Conservation (phyloP, 2,888 invertebrate genomes). For the Quadriops clusia region DNA sequence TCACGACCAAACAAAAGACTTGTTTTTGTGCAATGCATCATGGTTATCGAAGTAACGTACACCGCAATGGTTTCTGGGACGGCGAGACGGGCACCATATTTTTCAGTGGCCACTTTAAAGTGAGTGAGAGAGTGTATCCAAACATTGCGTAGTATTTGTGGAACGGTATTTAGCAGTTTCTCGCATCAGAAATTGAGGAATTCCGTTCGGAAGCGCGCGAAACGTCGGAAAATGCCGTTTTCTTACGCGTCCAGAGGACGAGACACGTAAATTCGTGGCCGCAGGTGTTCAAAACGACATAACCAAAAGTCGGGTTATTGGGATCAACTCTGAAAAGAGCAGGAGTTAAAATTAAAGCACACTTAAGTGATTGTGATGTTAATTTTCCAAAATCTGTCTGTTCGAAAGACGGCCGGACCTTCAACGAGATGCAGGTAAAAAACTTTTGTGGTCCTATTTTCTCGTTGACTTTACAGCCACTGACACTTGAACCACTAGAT, state of each 20-base stretch:
- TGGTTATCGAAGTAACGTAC: slow-evolving; percentile 20
- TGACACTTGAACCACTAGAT: slow-evolving; percentile 19
- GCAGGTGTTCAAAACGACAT: slow-evolving; percentile 35
- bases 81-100: slow-evolving; percentile 45
- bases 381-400: slow-evolving; percentile 29
- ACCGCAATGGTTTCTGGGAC: slow-evolving; percentile 44
- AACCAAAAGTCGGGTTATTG: slow-evolving; percentile 15
- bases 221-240: slow-evolving; percentile 16
- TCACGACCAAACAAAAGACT: too few species aligned
- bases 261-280: slow-evolving; percentile 27
- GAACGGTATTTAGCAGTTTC: slow-evolving; percentile 13
- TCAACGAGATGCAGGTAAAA: slow-evolving; percentile 39
- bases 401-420: slow-evolving; percentile 28
- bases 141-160: slow-evolving; percentile 27
- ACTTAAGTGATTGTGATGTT: slow-evolving; percentile 33
- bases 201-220: slow-evolving; percentile 7
- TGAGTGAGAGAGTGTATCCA: slow-evolving; percentile 28
- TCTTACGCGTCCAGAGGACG: slow-evolving; percentile 17
- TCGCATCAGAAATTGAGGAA: slow-evolving; percentile 18
- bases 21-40: slow-evolving; percentile 26
- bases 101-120: slow-evolving; percentile 43
- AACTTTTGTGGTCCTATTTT: slow-evolving; percentile 11
- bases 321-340: slow-evolving; percentile 9
- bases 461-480: slow-evolving; percentile 17
- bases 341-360: too few species aligned